Evolutionary conservation across 2,113 vertebrate species (phyloP), one percentile per base, ranked within the genome.

Genomic region (Glareola pratincola): DNA sequence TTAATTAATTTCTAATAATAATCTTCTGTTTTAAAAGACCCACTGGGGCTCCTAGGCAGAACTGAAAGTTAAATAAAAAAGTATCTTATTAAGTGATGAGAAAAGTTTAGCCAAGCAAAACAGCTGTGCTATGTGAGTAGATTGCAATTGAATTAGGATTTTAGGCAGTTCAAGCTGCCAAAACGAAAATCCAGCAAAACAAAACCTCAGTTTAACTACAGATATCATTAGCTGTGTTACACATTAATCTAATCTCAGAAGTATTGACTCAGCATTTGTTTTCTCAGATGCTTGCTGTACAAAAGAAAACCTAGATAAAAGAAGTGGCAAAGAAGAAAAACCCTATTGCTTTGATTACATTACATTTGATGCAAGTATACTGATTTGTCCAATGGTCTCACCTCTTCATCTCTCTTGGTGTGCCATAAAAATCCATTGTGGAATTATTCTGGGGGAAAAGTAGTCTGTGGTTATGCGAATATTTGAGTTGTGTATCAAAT

Each of bases 1-100:
- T 95, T 97, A 97, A 97, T 97, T 97, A 97, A 97, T 97, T 97
- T 97, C 96, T 96, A 96, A 96, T 98, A 98, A 96, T 97, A 97
- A 96, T 96, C 88, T 94, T 96, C 88, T 96, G 88, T 95, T 97
- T 96, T 92, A 94, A 72, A 95, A 96, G 75, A 92, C 81, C 90
- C 90, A 53, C 51, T 94, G 96, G 95, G 96, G 75, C 92, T 97
- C 59, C 92, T 92, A 85, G 82, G 59, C 90, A 95, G 84, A 97
- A 82, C 71, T 92, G 92, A 94, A 96, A 97, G 92, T 98, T 97
- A 97, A 98, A 97, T 97, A 97, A 97, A 94, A 95, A 97, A 96
- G 47, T 95, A 75, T 91, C 83, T 62, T 97, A 94, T 96, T 97
- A 97, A 95, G 62, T 75, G 62, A 62, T 15, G 23, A 85, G 90